phyloP scores from a whole-genome alignment of 1,140 invertebrate genomes.

The Thaumatotibia leucotreta region DNA sequence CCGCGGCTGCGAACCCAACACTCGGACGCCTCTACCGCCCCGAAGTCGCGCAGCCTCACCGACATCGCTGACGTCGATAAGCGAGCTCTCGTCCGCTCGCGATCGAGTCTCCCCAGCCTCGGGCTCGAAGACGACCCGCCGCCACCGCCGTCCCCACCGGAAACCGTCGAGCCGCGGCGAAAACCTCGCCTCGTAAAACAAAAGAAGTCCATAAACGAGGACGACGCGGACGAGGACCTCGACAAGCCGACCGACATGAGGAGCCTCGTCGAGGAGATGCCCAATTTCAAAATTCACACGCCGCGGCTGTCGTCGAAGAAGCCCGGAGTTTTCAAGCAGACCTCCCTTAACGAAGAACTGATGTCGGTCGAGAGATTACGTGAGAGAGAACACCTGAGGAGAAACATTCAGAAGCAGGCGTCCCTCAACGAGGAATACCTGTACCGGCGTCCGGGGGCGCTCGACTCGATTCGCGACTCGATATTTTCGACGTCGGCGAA shows the following conservation, averaged over 20 bases:
- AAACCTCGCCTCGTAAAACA: slow-evolving; percentile 87
- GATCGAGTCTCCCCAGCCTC: slow-evolving; percentile 85
- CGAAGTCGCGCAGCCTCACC: slow-evolving; percentile 88
- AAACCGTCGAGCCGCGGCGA: slow-evolving; percentile 48
- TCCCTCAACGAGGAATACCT: slow-evolving; percentile 92
- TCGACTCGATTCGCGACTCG: slow-evolving; percentile 84
- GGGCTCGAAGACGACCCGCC: slow-evolving; percentile 60
- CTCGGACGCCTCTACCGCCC: slow-evolving; percentile 77
- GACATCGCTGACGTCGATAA: slow-evolving; percentile 86
- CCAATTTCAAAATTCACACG: slow-evolving; percentile 78
- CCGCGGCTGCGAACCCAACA: slow-evolving; percentile 70
- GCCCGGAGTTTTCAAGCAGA: slow-evolving; percentile 87
- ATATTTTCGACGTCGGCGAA: slow-evolving; percentile 83
- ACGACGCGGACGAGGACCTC: slow-evolving; percentile 80
- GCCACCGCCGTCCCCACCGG: slow-evolving; percentile 35
- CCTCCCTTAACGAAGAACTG: slow-evolving; percentile 91
- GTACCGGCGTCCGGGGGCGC: slow-evolving; percentile 81
- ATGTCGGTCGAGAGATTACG: slow-evolving; percentile 89
- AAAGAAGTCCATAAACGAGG: slow-evolving; percentile 86
- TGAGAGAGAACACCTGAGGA: slow-evolving; percentile 89
- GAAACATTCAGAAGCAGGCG: slow-evolving; percentile 92
- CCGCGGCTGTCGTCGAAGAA: slow-evolving; percentile 68
- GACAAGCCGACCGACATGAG: slow-evolving; percentile 82
- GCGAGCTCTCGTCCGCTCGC: slow-evolving; percentile 82
- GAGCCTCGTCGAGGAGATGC: slow-evolving; percentile 78